These are phyloP conservation scores for Pomacea maculata DNA, from an alignment of 1,140 invertebrate species.

Conservation along the genomic window DNA sequence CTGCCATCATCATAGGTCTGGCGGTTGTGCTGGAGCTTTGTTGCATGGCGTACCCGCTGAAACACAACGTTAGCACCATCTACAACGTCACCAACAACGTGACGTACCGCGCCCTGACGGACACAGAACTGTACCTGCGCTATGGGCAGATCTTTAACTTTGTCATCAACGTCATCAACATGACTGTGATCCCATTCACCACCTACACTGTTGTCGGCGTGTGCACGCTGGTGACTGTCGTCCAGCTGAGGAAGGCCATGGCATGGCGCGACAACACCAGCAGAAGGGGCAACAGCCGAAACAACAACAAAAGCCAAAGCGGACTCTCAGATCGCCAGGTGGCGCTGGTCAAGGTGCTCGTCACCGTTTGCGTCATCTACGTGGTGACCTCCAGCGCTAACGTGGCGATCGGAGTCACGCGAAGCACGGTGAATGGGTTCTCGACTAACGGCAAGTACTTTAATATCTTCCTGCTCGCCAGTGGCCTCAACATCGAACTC, in stretches of 20 bases:
- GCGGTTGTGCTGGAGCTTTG: neutral
- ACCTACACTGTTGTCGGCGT: neutral
- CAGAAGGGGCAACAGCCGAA: neutral
- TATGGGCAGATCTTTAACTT: neutral
- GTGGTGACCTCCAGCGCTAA: neutral
- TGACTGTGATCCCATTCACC: neutral
- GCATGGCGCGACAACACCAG: neutral
- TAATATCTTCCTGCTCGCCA: neutral
- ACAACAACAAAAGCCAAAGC: no score
- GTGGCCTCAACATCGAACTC: neutral
- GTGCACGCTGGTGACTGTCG: neutral
- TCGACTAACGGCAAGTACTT: neutral
- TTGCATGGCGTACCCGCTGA: neutral
- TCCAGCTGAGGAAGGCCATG: neutral
- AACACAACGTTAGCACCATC: neutral
- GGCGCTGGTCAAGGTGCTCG: constrained; percentile 3
- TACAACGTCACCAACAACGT: no score
- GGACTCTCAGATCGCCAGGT: neutral
- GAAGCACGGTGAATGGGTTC: neutral
- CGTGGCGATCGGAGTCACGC: neutral
- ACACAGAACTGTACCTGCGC: neutral
- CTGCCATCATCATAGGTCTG: neutral
- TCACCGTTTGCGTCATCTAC: neutral
- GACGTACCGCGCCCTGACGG: neutral
- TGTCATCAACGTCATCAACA: neutral